phyloP scores from a whole-genome alignment of 2,888 invertebrate species.

The Acanthococcus lagerstroemiae region DNA sequence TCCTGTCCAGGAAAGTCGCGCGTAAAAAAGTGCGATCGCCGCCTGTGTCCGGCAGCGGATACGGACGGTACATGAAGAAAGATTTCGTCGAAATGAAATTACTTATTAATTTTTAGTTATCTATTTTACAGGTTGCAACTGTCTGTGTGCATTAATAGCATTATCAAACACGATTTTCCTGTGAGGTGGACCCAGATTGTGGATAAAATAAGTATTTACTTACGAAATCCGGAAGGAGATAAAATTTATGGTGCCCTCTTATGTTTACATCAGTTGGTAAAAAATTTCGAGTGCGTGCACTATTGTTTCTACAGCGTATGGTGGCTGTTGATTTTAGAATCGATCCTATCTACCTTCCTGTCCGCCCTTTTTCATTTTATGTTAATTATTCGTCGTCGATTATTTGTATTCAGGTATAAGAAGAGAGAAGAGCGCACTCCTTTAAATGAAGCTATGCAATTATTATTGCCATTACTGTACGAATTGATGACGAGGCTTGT shows the following conservation, averaged over 20 bases:
- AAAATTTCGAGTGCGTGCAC: constrained; percentile 61
- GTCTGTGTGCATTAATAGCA: constrained; percentile 81
- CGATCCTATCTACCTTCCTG: not conserved
- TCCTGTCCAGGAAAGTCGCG: no score
- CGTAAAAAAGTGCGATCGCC: no score
- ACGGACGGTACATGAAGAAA: no score
- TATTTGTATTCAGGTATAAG: constrained; percentile 47
- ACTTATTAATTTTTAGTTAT: not conserved
- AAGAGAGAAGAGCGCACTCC: constrained; percentile 79
- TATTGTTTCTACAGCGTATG: not conserved
- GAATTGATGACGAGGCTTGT: constrained; percentile 68
- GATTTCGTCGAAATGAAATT: not conserved
- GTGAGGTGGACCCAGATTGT: constrained; percentile 89
- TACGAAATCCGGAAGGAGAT: constrained; percentile 78
- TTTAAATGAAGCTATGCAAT: constrained; percentile 88
- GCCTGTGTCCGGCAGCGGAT: no score
- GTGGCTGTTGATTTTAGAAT: no score
- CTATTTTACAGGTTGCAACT: constrained; percentile 61
- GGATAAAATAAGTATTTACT: constrained; percentile 85
- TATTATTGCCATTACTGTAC: constrained; percentile 84
- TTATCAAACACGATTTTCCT: constrained; percentile 93
- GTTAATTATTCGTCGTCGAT: no score
- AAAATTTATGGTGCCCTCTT: constrained; percentile 86
- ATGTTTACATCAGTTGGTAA: constrained; percentile 86
- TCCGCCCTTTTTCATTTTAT: not conserved